Evolutionary conservation across 2,888 invertebrate species (phyloP).

Genomic region (Agrypnus murinus): DNA sequence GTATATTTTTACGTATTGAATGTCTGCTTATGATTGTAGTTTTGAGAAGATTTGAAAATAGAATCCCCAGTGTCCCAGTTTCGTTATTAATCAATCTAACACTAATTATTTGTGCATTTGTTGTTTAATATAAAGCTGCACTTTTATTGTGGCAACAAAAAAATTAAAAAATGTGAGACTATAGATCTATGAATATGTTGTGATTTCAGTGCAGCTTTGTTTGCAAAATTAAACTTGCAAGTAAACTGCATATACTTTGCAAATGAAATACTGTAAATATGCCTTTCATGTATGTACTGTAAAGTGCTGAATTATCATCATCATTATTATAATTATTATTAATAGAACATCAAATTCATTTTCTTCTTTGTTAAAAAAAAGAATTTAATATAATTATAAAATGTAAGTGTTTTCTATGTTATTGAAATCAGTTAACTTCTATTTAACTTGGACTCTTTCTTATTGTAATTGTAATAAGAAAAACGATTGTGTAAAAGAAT

Average conservation of each 20-base stretch:
- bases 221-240: constrained; percentile 39
- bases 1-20: constrained; percentile 51
- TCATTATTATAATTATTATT: no score
- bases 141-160: constrained; percentile 25
- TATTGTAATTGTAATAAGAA: constrained; percentile 31
- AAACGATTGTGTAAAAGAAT: neutral
- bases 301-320: constrained; percentile 54
- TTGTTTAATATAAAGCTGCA: constrained; percentile 36
- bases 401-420: constrained; percentile 43
- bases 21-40: constrained; percentile 48
- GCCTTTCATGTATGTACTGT: constrained; percentile 62
- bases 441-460: constrained; percentile 31
- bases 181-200: constrained; percentile 33
- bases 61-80: constrained; percentile 23
- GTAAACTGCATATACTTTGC: constrained; percentile 50
- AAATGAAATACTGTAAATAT: constrained; percentile 58
- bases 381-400: constrained; percentile 33
- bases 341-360: constrained; percentile 31
- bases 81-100: constrained; percentile 22
- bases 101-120: constrained; percentile 39
- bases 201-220: constrained; percentile 43
- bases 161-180: constrained; percentile 1
- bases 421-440: constrained; percentile 47
- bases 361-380: constrained; percentile 40
- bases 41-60: constrained; percentile 35